Evolutionary conservation across 2,888 invertebrate genomes (phyloP).

Genomic region (Zaprionus lineosus): DNA sequence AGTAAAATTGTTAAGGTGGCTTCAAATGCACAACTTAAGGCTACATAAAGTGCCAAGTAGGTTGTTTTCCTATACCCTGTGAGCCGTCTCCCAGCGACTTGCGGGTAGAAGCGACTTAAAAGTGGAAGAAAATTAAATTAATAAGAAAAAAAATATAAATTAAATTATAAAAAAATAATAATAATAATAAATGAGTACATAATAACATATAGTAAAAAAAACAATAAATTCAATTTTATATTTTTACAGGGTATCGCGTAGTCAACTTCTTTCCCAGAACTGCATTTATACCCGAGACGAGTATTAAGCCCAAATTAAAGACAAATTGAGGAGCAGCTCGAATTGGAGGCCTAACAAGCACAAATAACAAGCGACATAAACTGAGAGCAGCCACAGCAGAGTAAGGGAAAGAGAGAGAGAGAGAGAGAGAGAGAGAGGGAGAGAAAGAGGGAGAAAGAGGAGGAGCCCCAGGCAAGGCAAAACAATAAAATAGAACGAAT

Average conservation of each 20-base stretch:
- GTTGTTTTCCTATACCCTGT: slow-evolving; percentile 3
- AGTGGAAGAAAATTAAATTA: no score
- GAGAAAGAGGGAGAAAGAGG: not conserved
- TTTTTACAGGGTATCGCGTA: no score
- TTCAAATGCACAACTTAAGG: slow-evolving; percentile 23
- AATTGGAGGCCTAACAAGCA: not conserved
- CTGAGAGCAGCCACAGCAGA: not conserved
- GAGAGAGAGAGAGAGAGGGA: not conserved
- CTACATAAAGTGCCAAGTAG: slow-evolving; percentile 2
- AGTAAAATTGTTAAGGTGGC: slow-evolving; percentile 30
- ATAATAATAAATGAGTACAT: no score
- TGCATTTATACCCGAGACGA: no score
- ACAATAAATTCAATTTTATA: no score
- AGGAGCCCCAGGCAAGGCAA: slow-evolving; percentile 6
- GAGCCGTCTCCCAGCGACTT: no score
- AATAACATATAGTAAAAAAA: no score
- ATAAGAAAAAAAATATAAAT: no score
- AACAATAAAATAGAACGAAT: slow-evolving; percentile 42
- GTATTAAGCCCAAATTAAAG: slow-evolving; percentile 14
- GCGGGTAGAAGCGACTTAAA: no score
- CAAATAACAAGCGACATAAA: slow-evolving; percentile 3
- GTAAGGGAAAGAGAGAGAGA: not conserved
- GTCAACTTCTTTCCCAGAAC: no score
- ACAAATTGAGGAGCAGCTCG: slow-evolving; percentile 3
- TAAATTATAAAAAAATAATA: no score